phyloP scores from a whole-genome alignment of 2,888 invertebrate species.

The Meiosimyza platycephala region DNA sequence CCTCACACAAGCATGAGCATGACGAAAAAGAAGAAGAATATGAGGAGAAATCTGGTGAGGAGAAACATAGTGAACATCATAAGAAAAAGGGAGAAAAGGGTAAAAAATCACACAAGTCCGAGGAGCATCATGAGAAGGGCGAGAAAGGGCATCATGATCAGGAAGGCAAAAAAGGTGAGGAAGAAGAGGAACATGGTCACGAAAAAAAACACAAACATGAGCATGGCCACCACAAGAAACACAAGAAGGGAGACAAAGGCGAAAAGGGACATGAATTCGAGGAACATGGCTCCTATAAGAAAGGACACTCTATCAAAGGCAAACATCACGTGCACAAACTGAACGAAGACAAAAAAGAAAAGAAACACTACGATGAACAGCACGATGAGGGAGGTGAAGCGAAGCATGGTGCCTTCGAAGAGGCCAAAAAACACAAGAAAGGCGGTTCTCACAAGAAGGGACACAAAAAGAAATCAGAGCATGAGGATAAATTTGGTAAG shows the following conservation, averaged over 20 bases:
- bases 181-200: conserved; percentile 68
- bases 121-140: conserved; percentile 75
- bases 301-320: conserved; percentile 88
- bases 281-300: conserved; percentile 78
- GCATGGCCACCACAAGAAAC: conserved; percentile 67
- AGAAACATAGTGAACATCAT: conserved; percentile 75
- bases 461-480: conserved; percentile 81
- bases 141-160: conserved; percentile 81
- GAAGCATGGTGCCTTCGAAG: conserved; percentile 83
- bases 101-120: conserved; percentile 78
- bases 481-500: conserved; percentile 82
- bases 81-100: conserved; percentile 77
- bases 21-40: conserved; percentile 57
- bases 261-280: conserved; percentile 69
- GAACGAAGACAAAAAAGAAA: conserved; percentile 88
- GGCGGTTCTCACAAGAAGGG: conserved; percentile 85
- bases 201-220: conserved; percentile 70
- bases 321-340: conserved; percentile 87
- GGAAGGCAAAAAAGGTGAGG: conserved; percentile 69
- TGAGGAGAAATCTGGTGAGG: conserved; percentile 75
- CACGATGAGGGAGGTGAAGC: conserved; percentile 85
- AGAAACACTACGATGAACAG: conserved; percentile 87
- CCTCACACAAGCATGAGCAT: conserved; percentile 55
- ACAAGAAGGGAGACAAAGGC: conserved; percentile 69
- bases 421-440: conserved; percentile 84